Conservation (phyloP, 2,797 vertebrate genomes). For the Dermochelys coriacea region DNA sequence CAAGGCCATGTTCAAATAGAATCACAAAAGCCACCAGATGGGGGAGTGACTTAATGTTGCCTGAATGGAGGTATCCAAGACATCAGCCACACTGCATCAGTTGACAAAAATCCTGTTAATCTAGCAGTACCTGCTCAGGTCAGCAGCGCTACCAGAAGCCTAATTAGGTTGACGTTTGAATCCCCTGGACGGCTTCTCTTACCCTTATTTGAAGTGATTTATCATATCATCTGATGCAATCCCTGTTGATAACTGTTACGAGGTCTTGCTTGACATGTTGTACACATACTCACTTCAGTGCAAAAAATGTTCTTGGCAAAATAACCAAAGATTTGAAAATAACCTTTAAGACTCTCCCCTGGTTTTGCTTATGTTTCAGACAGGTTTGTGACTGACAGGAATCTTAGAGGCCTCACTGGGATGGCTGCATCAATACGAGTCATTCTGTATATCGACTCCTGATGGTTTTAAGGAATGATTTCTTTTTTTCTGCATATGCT, state of each 20-base stretch:
- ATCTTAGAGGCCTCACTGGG: neutral
- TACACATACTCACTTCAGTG: constrained; percentile 2
- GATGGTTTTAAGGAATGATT: neutral
- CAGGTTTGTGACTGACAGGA: neutral
- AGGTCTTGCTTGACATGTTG: constrained; percentile 47
- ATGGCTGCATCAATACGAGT: neutral
- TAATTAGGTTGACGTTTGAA: constrained; percentile 65
- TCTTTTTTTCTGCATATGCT: neutral
- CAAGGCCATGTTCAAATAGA: rapidly evolving
- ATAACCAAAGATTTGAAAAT: neutral
- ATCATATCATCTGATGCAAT: constrained; percentile 51
- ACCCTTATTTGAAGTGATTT: constrained; percentile 70
- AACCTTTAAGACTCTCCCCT: neutral
- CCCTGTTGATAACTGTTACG: neutral
- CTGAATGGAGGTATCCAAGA: neutral
- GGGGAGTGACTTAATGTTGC: constrained; percentile 2
- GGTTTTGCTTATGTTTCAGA: neutral
- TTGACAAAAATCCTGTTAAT: neutral
- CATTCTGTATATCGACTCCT: neutral
- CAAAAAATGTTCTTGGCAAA: constrained; percentile 29
- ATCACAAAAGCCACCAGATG: neutral
- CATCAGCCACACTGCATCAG: neutral
- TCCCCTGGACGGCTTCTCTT: constrained; percentile 60
- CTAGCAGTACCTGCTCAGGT: neutral
- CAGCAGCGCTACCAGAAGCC: neutral